These are phyloP conservation scores for Chiridota heheva DNA, from an alignment of 35 echinoderm and acorn worm species.

Conservation along the genomic window DNA sequence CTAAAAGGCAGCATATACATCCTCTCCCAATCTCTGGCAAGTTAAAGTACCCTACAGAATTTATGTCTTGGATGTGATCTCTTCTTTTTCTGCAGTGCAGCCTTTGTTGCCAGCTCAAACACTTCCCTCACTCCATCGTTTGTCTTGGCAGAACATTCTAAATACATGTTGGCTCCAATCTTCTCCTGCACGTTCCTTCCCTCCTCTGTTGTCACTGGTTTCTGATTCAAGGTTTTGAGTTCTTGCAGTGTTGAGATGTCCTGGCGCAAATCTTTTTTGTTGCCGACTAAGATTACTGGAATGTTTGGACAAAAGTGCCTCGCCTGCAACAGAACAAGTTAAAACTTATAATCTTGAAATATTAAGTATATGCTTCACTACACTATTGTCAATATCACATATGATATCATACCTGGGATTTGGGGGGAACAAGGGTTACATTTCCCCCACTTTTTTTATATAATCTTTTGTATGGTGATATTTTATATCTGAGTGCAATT, in stretches of 20 bases:
- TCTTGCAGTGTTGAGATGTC: conserved; percentile 58
- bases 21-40: too few species aligned
- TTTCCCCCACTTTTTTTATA: too few species aligned
- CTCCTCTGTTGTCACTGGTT: conserved; percentile 64
- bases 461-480: too few species aligned
- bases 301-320: conserved; percentile 88
- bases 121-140: conserved; percentile 87
- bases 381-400: too few species aligned
- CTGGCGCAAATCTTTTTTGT: conserved; percentile 81
- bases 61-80: too few species aligned
- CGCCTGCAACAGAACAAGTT: conserved; percentile 47
- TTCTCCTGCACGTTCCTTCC: conserved; percentile 64
- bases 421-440: too few species aligned
- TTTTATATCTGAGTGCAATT: too few species aligned
- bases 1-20: too few species aligned
- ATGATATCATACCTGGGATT: too few species aligned
- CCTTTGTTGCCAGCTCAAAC: conserved; percentile 72
- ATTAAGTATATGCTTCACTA: too few species aligned
- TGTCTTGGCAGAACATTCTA: conserved; percentile 83
- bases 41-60: too few species aligned
- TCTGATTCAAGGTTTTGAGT: conserved; percentile 61
- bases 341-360: too few species aligned
- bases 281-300: conserved; percentile 83
- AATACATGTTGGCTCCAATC: conserved; percentile 57
- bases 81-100: conserved; percentile 68